These are phyloP conservation scores for Rhabditophanes sp. DNA, from an alignment of 2,888 invertebrate species.

Conservation along the genomic window DNA sequence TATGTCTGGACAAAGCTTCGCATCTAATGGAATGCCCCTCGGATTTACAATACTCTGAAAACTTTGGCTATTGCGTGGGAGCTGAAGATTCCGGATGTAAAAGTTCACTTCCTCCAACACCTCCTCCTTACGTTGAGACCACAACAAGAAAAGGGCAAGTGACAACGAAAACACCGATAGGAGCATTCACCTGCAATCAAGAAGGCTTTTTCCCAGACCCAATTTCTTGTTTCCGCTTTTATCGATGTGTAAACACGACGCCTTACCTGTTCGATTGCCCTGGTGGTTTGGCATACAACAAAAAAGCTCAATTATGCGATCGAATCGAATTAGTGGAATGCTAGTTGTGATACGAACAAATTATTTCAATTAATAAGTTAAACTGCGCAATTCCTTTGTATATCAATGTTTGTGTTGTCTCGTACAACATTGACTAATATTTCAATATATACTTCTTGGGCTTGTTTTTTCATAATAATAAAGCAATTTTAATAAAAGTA, in stretches of 20 bases:
- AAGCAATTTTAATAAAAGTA: too few relatives aligned
- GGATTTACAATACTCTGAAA: slow-evolving; percentile 23
- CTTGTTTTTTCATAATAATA: too few relatives aligned
- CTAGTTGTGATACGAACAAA: too few relatives aligned
- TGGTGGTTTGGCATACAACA: slow-evolving; percentile 28
- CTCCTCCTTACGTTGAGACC: neutral
- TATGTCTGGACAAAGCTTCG: slow-evolving; percentile 25
- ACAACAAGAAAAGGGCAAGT: slow-evolving; percentile 1
- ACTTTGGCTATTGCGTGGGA: too few relatives aligned
- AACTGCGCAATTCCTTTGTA: too few relatives aligned
- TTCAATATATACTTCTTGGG: too few relatives aligned
- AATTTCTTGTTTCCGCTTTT: slow-evolving; percentile 22
- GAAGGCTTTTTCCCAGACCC: slow-evolving; percentile 39
- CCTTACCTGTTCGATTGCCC: slow-evolving; percentile 42
- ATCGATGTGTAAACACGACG: slow-evolving; percentile 30
- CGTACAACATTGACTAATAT: too few relatives aligned
- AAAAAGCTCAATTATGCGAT: slow-evolving; percentile 27
- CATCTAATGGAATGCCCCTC: slow-evolving; percentile 30
- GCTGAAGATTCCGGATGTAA: too few relatives aligned
- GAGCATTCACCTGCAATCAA: slow-evolving; percentile 22
- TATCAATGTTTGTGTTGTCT: too few relatives aligned
- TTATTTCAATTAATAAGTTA: too few relatives aligned
- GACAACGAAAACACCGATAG: slow-evolving; percentile 3
- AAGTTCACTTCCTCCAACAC: too few relatives aligned
- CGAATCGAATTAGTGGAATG: too few relatives aligned